Evolutionary conservation across 2,888 invertebrate species (phyloP).

Genomic region (Drosophila kambysellisi): DNA sequence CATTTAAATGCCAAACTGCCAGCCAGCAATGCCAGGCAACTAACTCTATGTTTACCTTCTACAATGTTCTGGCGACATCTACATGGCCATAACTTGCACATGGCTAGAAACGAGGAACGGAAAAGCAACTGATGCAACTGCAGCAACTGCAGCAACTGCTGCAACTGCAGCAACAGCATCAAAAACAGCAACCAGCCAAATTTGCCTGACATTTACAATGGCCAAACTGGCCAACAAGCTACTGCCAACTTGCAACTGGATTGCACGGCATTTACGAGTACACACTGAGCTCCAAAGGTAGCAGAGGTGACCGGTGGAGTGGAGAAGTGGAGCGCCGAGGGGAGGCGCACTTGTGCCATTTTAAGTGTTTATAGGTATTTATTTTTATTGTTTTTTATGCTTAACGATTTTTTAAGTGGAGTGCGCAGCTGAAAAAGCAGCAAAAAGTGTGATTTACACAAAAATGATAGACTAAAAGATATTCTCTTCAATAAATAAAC

Average conservation of each 20-base stretch:
- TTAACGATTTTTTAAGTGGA: slow-evolving; percentile 80
- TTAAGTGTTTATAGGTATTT: slow-evolving; percentile 81
- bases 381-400: slow-evolving; percentile 78
- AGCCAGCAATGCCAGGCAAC: slow-evolving; percentile 36
- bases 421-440: slow-evolving; percentile 52
- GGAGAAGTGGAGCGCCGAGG: neutral
- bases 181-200: slow-evolving; percentile 68
- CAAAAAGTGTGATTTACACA: neutral
- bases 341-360: slow-evolving; percentile 67
- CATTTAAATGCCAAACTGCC: slow-evolving; percentile 63
- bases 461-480: slow-evolving; percentile 7
- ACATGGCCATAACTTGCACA: slow-evolving; percentile 60
- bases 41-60: slow-evolving; percentile 48
- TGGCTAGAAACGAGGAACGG: neutral
- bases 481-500: neutral
- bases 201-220: slow-evolving; percentile 79
- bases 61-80: slow-evolving; percentile 57
- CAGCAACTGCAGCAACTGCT: slow-evolving; percentile 2
- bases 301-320: neutral
- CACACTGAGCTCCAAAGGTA: slow-evolving; percentile 13
- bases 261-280: slow-evolving; percentile 34
- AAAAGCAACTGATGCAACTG: neutral
- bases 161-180: slow-evolving; percentile 21
- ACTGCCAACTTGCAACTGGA: slow-evolving; percentile 46
- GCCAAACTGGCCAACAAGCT: slow-evolving; percentile 65